phyloP scores from a whole-genome alignment of 92 coral and sea anemone genomes.

The Phenganax subtilis region DNA sequence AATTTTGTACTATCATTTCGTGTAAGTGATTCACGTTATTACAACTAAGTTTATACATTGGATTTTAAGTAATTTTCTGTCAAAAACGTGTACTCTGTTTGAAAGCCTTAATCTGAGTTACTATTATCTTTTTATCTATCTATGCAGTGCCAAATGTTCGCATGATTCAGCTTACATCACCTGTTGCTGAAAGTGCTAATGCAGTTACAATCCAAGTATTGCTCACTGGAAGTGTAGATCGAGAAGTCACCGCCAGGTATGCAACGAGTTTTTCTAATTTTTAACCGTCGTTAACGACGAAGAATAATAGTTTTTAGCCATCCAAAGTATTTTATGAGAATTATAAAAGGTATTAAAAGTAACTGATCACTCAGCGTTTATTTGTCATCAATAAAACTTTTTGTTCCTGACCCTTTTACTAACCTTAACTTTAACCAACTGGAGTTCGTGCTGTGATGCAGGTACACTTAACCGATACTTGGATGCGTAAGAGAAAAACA shows the following conservation, averaged over 20 bases:
- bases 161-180: not conserved
- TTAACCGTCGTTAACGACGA: too few relatives aligned
- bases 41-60: not conserved
- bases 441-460: too few relatives aligned
- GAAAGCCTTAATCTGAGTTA: not conserved
- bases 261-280: not conserved
- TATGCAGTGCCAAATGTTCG: conserved; percentile 20
- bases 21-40: not conserved
- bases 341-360: too few relatives aligned
- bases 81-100: not conserved
- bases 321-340: too few relatives aligned
- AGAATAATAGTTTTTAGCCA: too few relatives aligned
- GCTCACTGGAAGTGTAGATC: conserved; percentile 20
- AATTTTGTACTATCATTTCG: not conserved
- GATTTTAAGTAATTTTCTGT: not conserved
- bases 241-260: conserved; percentile 32
- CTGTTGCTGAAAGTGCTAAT: conserved; percentile 3
- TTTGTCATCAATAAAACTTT: too few relatives aligned
- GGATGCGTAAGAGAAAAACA: too few relatives aligned
- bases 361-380: too few relatives aligned
- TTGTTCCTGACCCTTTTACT: too few relatives aligned
- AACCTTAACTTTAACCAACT: too few relatives aligned
- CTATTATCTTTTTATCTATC: not conserved
- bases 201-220: not conserved
- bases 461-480: too few relatives aligned